phyloP scores from a whole-genome alignment of 2,797 vertebrate genomes.

The Echiichthys vipera region DNA sequence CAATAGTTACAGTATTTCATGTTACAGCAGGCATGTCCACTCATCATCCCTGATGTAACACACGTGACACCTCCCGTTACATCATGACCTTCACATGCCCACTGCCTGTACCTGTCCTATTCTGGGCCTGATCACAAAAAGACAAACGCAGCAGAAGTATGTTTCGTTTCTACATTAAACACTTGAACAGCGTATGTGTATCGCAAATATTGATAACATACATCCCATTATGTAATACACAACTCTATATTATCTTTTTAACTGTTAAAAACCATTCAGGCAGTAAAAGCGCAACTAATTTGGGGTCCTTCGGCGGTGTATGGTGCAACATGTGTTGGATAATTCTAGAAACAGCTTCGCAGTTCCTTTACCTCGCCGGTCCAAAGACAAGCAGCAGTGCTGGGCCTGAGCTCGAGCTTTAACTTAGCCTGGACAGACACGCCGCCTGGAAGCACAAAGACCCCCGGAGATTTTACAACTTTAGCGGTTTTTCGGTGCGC shows the following conservation, averaged over 20 bases:
- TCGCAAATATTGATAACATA: accelerated
- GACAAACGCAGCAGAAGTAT: accelerated
- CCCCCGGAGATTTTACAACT: background rate
- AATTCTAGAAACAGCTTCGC: slow-evolving; percentile 79
- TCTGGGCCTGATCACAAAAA: slow-evolving; percentile 11
- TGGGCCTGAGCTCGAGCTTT: too few relatives aligned
- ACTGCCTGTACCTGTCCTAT: slow-evolving; percentile 34
- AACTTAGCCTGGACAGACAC: too few relatives aligned
- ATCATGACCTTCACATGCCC: slow-evolving; percentile 82
- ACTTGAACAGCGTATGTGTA: too few relatives aligned
- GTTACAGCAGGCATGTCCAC: too few relatives aligned
- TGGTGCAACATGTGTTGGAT: slow-evolving; percentile 83
- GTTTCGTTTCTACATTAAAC: accelerated
- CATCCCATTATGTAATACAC: accelerated
- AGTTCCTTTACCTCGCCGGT: background rate
- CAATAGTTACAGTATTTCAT: too few relatives aligned
- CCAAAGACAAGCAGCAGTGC: background rate
- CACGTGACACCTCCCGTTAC: slow-evolving; percentile 60
- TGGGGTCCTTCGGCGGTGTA: slow-evolving; percentile 59
- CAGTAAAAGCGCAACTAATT: background rate
- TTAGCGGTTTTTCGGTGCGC: background rate
- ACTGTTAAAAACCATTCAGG: slow-evolving; percentile 38
- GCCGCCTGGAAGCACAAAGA: background rate
- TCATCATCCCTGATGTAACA: slow-evolving; percentile 67
- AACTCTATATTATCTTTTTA: background rate